These are phyloP conservation scores for Carassius gibelio DNA, from an alignment of 2,113 vertebrate species.

Conservation along the genomic window DNA sequence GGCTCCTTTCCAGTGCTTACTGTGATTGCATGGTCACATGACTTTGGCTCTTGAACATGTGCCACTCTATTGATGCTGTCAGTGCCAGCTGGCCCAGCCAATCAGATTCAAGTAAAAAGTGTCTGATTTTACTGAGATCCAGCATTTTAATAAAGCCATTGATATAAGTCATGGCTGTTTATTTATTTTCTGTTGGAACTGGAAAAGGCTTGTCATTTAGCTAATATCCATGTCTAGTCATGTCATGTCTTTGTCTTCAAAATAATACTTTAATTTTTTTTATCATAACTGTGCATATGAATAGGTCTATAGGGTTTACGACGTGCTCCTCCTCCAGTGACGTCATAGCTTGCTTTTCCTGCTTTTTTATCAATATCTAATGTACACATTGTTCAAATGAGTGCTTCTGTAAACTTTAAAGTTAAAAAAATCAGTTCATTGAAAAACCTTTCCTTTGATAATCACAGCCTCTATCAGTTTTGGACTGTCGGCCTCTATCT, in stretches of 20 bases:
- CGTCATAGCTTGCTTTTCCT: background rate
- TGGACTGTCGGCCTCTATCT: background rate
- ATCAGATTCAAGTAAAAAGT: conserved; percentile 27
- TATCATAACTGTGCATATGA: conserved; percentile 9
- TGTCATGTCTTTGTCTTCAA: background rate
- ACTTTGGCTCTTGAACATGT: background rate
- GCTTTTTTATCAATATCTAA: background rate
- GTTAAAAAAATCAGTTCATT: background rate
- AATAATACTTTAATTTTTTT: background rate
- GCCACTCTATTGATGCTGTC: background rate
- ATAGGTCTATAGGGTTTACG: background rate
- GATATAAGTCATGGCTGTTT: background rate
- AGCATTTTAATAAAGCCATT: background rate
- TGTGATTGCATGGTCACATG: background rate
- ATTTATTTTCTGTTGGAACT: background rate
- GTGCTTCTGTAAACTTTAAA: background rate
- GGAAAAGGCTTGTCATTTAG: background rate
- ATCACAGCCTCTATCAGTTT: background rate
- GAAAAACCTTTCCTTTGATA: background rate
- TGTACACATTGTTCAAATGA: background rate
- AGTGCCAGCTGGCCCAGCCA: conserved; percentile 11
- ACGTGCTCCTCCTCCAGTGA: background rate
- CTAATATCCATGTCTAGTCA: background rate
- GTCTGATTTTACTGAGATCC: background rate
- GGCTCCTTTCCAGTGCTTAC: conserved; percentile 3